phyloP scores from a whole-genome alignment of 2,113 vertebrate genomes.

The Kobus ellipsiprymnus region DNA sequence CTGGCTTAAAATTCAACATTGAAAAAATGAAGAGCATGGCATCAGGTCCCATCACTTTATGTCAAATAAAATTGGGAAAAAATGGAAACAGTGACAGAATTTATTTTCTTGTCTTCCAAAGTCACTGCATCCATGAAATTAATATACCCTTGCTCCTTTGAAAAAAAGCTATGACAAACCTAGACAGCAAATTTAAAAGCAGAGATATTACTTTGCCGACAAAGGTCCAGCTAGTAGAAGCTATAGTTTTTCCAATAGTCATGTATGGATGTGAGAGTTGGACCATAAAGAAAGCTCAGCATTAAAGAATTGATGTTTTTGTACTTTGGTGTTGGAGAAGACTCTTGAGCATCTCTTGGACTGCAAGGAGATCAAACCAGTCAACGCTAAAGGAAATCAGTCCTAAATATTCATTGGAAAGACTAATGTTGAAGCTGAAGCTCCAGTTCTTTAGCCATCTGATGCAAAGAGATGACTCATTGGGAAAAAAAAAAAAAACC shows the following conservation, averaged over 20 bases:
- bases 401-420: neutral
- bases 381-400: neutral
- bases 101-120: neutral
- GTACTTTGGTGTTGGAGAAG: neutral
- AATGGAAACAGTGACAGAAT: neutral
- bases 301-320: neutral
- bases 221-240: neutral
- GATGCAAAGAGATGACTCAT: neutral
- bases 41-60: neutral
- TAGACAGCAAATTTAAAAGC: neutral
- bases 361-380: neutral
- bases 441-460: neutral
- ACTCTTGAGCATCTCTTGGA: neutral
- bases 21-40: neutral
- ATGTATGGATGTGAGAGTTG: neutral
- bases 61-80: neutral
- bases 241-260: neutral
- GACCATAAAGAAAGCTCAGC: neutral
- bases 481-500: neutral
- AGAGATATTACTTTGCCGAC: neutral
- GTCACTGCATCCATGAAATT: neutral
- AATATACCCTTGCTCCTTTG: neutral
- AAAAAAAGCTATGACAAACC: neutral
- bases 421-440: neutral
- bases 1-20: neutral